These are phyloP conservation scores for Pogonomyrmex barbatus DNA, from an alignment of 1,140 invertebrate species.

Conservation along the genomic window DNA sequence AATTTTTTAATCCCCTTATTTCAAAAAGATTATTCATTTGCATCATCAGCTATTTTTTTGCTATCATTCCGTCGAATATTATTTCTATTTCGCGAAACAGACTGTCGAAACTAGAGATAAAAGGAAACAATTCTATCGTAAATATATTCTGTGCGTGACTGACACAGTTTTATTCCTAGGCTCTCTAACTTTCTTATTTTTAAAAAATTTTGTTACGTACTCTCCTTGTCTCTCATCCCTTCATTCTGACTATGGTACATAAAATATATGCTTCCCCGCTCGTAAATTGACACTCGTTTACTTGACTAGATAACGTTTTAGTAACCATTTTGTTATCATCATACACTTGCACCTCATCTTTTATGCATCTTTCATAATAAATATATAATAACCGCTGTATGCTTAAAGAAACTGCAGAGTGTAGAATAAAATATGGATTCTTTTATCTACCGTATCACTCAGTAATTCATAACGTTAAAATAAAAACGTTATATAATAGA, in stretches of 20 bases:
- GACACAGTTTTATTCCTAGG: background rate
- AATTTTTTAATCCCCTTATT: background rate
- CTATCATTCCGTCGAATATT: background rate
- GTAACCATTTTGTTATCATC: constrained; percentile 9
- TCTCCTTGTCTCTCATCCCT: background rate
- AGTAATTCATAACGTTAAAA: background rate
- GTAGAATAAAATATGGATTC: background rate
- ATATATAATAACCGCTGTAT: background rate
- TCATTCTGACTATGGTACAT: background rate
- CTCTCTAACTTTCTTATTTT: background rate
- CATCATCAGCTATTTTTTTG: background rate
- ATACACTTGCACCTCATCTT: constrained; percentile 10
- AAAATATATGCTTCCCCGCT: constrained; percentile 5
- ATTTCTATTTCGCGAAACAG: background rate
- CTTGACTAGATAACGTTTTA: background rate
- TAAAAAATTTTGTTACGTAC: background rate
- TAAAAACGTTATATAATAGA: background rate
- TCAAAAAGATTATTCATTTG: background rate
- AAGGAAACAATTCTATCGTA: background rate
- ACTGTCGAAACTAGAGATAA: background rate
- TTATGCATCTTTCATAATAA: constrained; percentile 23
- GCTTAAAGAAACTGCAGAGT: background rate
- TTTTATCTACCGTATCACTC: background rate
- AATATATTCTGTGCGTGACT: background rate
- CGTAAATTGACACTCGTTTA: constrained; percentile 26